phyloP scores from a whole-genome alignment of 2,797 vertebrate species.

The Leucoraja ocellata region DNA sequence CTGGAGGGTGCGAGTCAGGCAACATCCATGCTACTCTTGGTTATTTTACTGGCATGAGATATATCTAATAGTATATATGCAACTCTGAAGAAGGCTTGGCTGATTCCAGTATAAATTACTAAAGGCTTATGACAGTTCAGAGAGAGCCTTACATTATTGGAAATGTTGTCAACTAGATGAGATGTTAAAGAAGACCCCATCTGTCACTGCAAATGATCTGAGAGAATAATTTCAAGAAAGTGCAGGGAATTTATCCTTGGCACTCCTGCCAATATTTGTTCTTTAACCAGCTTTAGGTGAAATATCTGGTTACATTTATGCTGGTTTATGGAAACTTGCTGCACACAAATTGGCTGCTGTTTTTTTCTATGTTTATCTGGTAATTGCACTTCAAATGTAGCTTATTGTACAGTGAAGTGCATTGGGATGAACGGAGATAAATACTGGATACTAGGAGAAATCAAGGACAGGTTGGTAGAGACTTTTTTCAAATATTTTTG shows the following conservation, averaged over 20 bases:
- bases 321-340: neutral
- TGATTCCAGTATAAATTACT: neutral
- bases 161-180: neutral
- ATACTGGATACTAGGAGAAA: too few species aligned
- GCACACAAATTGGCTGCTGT: neutral
- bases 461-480: too few species aligned
- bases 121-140: neutral
- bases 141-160: neutral
- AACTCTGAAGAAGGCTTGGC: neutral
- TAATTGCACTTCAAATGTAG: neutral
- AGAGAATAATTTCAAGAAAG: neutral
- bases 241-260: neutral
- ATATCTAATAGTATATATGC: neutral
- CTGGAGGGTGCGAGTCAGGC: too few species aligned
- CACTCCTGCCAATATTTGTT: neutral
- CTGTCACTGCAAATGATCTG: neutral
- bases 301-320: neutral
- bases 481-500: too few species aligned
- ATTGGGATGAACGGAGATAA: neutral
- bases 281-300: neutral
- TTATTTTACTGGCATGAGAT: neutral
- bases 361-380: neutral
- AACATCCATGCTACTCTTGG: neutral
- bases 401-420: neutral
- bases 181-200: neutral